Base-by-base conservation (phyloP, 2,113 vertebrate species). In the Peucedramus taeniatus region DNA sequence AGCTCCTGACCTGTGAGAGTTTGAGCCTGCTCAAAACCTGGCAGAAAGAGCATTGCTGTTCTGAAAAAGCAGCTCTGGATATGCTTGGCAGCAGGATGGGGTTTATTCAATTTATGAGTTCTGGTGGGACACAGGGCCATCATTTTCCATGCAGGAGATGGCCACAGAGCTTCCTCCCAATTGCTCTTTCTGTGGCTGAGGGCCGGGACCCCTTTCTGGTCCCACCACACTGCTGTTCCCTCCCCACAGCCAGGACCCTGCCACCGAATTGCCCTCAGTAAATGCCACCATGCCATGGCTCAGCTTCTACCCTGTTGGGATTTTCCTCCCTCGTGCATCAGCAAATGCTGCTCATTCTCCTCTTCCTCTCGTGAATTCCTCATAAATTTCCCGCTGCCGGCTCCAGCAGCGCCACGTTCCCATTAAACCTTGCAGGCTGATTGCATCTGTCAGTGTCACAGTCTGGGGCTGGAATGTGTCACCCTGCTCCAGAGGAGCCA, bases 391-490 rank as follows among this genome's bases (percentile, higher is more conserved):
- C 65, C 3, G 0, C 82, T 82, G 81, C 87, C 0, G 13, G 35
- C 89, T 95, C 94, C 22, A 1, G 86, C 83, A 97, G 91, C 6
- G 0, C 93, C 94, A 71, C 1, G 57, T 53, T 95, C 91, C 80
- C 74, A 37, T 89, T 96, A 94, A 96, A 84, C 47, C 44, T 82
- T 22, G 40, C 69, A 83, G 80, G 72, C 86, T 92, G 96, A 94
- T 80, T 92, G 47, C 83, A 92, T 97, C 95, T 40, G 81, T 97
- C 94, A 96, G 91, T 95, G 96, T 95, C 95, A 95, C 81, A 60
- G 93, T 91, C 72, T 75, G 87, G 91, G 77, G 89, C 96, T 96
- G 96, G 87, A 94, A 95, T 92, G 94, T 96, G 96, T 97, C 95
- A 96, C 94, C 87, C 69, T 87, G 49, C 70, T 89, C 53, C 83